Evolutionary conservation across 2,888 invertebrate genomes (phyloP), one percentile per base, ranked within the genome.

Genomic region (Papilio gigon): DNA sequence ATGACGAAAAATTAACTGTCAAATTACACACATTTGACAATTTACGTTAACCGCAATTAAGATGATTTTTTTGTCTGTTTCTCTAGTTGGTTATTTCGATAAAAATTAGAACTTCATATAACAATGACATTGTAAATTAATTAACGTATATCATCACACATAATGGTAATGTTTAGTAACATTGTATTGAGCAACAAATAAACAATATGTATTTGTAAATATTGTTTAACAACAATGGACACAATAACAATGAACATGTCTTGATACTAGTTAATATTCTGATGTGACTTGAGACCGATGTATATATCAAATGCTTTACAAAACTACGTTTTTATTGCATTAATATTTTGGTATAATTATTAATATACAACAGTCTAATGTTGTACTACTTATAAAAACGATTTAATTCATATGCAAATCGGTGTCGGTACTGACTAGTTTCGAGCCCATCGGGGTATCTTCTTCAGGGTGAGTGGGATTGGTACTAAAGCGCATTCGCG

Each of bases 221-320:
- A n/a, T n/a, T 56, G n/a, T 30, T 56, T 30, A 56, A 56, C 30
- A 56, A 56, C 53, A 56, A 56, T 17, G 30, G 30, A 17, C n/a
- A 56, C 0, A 17, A 56, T 27, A 53, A n/a, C 25, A 30, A 56
- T 56, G 17, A 5, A 30, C 2, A 30, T 17, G 9, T 56, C 17
- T n/a, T 30, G 9, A n/a, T 17, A 30, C 30, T 30, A 53, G 27
- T 56, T 17, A 30, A 6, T 56, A 17, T 56, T 56, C 53, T 56
- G 53, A 56, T 30, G 27, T 17, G 27, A 30, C n/a, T 30, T 30
- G 9, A 17, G 30, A 30, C 14, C 5, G 50, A 14, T 25, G 50
- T 27, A 35, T 8, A 12, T 6, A 4, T 25, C 25, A 25, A 50
- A 25, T 8, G 12, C 8, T 17, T 50, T 25, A 53, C n/a, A n/a